phyloP scores from a whole-genome alignment of 1,140 invertebrate genomes.

The Triops longicaudatus region DNA sequence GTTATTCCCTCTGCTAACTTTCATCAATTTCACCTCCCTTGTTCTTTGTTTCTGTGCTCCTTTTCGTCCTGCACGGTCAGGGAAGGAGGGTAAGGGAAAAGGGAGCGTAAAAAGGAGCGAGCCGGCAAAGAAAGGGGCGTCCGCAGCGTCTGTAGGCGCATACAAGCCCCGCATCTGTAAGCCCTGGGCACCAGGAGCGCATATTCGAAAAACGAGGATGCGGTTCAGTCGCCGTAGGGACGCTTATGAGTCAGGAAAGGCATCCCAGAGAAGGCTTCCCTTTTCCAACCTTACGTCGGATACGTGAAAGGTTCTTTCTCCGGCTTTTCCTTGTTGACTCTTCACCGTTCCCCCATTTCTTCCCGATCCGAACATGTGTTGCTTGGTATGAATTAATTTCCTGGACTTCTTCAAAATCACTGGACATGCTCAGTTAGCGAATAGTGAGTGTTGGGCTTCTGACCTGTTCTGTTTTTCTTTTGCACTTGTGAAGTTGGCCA shows the following conservation, averaged over 20 bases:
- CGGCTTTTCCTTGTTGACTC: background rate
- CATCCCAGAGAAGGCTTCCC: background rate
- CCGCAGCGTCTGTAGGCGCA: slow-evolving; percentile 5
- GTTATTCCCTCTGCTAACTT: background rate
- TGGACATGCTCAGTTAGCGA: background rate
- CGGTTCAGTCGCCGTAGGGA: background rate
- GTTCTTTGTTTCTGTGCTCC: background rate
- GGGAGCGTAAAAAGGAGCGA: background rate
- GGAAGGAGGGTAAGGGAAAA: no score
- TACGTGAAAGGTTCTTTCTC: background rate
- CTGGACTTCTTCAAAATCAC: background rate
- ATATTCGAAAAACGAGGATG: background rate
- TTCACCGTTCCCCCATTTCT: background rate
- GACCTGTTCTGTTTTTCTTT: background rate
- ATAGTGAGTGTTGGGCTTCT: background rate
- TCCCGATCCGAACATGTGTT: background rate
- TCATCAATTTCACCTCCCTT: background rate
- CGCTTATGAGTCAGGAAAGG: slow-evolving; percentile 7
- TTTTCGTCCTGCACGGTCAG: background rate
- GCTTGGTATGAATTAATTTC: background rate
- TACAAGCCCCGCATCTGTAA: background rate
- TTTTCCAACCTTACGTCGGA: background rate
- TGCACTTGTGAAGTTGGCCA: background rate
- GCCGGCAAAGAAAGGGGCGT: background rate
- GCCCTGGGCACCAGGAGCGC: background rate